Evolutionary conservation across 2,797 vertebrate species (phyloP).

Genomic region (Lepilemur ruficaudatus): DNA sequence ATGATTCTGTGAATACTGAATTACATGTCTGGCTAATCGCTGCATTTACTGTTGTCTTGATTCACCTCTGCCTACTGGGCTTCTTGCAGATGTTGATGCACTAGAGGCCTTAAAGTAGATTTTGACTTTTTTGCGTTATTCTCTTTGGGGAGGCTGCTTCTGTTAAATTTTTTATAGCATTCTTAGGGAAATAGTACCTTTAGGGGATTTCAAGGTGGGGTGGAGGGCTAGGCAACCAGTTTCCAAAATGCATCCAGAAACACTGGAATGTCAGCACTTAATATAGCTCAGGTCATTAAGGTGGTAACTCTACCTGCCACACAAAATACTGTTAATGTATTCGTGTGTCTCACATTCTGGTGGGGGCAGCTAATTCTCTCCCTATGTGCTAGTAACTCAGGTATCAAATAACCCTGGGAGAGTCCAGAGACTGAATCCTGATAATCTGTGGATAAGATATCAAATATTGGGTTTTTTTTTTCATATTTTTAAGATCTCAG

Average conservation of each 20-base stretch:
- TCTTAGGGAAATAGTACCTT: not conserved
- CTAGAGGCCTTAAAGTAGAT: not conserved
- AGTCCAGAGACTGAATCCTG: not conserved
- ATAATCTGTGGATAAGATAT: not conserved
- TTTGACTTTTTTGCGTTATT: not conserved
- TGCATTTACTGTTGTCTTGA: not conserved
- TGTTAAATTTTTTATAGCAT: not conserved
- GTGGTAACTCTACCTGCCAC: accelerated
- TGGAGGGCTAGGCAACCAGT: not conserved
- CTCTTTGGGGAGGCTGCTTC: not conserved
- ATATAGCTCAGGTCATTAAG: not conserved
- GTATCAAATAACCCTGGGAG: not conserved
- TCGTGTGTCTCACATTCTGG: not conserved
- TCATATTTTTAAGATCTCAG: not conserved
- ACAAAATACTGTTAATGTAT: not conserved
- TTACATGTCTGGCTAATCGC: not conserved
- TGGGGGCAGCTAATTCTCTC: not conserved
- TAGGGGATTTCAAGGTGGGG: not conserved
- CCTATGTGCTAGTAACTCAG: not conserved
- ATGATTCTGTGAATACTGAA: accelerated
- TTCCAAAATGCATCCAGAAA: not conserved
- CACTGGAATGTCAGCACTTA: not conserved
- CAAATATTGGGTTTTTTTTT: not conserved
- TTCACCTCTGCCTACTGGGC: not conserved
- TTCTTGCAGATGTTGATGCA: not conserved